These are phyloP conservation scores for Cryptops parisi DNA, from an alignment of 2,888 invertebrate genomes.

Conservation along the genomic window DNA sequence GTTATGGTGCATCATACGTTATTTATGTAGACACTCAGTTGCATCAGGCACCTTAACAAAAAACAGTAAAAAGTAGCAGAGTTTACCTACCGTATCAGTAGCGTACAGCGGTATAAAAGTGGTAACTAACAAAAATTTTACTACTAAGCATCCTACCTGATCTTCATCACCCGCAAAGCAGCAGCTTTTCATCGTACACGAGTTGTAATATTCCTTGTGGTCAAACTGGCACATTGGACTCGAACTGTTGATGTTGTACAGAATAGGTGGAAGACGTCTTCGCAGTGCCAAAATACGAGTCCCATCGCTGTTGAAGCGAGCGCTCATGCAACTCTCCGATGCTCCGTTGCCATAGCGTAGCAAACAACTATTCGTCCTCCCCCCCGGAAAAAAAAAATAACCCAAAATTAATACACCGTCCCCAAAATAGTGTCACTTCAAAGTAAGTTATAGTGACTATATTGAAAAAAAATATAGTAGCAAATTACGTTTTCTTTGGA, in stretches of 20 bases:
- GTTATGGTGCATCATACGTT: neutral
- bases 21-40: neutral
- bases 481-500: constrained; percentile 54
- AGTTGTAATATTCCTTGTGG: constrained; percentile 82
- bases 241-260: constrained; percentile 51
- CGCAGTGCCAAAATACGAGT: constrained; percentile 63
- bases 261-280: constrained; percentile 69
- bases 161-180: constrained; percentile 82
- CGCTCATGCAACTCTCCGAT: constrained; percentile 51
- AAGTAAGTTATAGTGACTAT: no score
- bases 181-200: constrained; percentile 95
- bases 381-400: no score
- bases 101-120: no score
- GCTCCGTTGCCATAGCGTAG: constrained; percentile 45
- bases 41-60: neutral
- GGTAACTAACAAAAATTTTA: neutral
- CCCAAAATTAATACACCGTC: no score
- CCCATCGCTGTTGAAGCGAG: constrained; percentile 69
- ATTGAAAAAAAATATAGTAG: neutral
- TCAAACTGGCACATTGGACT: constrained; percentile 71
- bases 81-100: no score
- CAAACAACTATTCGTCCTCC: constrained; percentile 48
- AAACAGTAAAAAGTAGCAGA: neutral
- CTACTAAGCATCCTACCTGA: constrained; percentile 25
- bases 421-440: no score